A percentile compares a stretch with the other conserved stretches of the same genome.
phyloP scores from a whole-genome alignment of 2,113 vertebrate species.

The Cavia aperea region DNA sequence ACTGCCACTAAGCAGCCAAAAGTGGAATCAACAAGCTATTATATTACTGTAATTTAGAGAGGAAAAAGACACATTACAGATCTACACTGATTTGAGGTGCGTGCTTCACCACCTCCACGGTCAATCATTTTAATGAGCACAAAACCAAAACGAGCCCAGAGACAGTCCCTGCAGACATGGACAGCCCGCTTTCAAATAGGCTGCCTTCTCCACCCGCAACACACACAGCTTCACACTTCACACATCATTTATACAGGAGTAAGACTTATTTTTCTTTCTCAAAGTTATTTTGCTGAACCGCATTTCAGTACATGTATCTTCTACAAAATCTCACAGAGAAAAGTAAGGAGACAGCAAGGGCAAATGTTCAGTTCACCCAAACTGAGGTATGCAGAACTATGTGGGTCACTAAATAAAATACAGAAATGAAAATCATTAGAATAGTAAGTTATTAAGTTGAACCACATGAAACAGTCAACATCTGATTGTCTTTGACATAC shows the following conservation, averaged over 20 bases:
- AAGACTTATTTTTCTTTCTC: neutral
- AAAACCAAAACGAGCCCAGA: neutral
- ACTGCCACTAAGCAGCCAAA: neutral
- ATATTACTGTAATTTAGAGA: neutral
- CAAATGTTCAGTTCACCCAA: neutral
- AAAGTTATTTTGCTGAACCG: neutral
- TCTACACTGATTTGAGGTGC: neutral
- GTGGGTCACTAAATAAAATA: neutral
- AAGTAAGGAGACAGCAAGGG: neutral
- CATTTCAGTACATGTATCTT: neutral
- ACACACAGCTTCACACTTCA: neutral
- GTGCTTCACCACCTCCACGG: neutral
- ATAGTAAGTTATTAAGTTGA: neutral
- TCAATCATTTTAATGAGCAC: neutral
- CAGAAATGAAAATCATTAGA: constrained; percentile 26
- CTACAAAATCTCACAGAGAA: neutral
- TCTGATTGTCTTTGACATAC: neutral
- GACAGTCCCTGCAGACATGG: neutral
- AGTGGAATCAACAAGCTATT: neutral
- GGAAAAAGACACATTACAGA: neutral
- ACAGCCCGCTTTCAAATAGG: neutral
- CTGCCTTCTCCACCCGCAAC: neutral
- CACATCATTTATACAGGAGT: neutral
- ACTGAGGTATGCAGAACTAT: neutral
- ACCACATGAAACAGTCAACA: neutral